Percentiles rank a stretch among this genome's conserved stretches.
Conservation (phyloP, 2,113 vertebrate species). For the Merops nubicus region DNA sequence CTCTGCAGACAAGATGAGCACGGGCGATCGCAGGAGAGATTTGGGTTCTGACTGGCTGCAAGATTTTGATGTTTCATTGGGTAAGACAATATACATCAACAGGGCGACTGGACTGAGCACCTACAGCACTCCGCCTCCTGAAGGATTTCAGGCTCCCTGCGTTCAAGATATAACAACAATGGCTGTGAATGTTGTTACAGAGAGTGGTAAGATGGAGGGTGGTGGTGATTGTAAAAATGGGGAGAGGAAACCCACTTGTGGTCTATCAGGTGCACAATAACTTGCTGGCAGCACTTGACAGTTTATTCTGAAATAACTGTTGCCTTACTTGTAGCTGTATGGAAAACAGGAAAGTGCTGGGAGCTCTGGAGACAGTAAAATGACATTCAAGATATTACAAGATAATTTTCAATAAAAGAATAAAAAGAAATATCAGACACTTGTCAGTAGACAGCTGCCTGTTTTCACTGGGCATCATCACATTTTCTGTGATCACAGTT, state of each 20-base stretch:
- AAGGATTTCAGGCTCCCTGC: constrained; percentile 78
- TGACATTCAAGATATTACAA: not conserved
- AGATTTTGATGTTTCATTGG: constrained; percentile 82
- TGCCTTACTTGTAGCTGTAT: not conserved
- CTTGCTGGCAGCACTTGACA: not conserved
- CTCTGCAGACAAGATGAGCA: not conserved
- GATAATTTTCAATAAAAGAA: not conserved
- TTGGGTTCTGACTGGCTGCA: constrained; percentile 78
- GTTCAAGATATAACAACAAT: constrained; percentile 87
- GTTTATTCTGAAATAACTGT: not conserved
- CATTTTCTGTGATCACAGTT: not conserved
- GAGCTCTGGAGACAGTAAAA: not conserved
- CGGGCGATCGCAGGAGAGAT: not conserved
- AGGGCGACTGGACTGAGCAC: constrained; percentile 89
- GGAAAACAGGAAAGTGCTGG: not conserved
- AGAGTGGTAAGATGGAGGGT: constrained; percentile 80
- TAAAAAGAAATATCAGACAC: not conserved
- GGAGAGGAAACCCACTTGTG: not conserved
- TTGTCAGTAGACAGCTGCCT: not conserved
- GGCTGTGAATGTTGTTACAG: constrained; percentile 85
- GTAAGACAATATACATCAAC: constrained; percentile 89
- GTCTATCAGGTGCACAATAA: not conserved
- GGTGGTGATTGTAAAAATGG: not conserved
- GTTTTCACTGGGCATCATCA: not conserved
- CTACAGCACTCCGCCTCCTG: constrained; percentile 74